These are phyloP conservation scores for Eupithecia exiguata DNA, from an alignment of 2,888 invertebrate species.

Conservation along the genomic window DNA sequence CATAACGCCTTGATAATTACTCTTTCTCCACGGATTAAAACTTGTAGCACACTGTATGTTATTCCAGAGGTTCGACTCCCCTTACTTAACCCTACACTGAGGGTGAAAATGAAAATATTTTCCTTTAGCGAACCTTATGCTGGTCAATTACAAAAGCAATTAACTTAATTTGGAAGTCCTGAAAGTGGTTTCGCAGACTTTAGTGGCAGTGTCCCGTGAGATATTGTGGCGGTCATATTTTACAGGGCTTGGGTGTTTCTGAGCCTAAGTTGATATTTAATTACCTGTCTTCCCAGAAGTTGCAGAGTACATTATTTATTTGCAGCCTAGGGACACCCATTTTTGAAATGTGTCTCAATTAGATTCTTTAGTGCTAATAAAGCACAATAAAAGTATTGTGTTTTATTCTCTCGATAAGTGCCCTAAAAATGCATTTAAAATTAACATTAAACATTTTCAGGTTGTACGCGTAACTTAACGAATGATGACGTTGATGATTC, in stretches of 20 bases:
- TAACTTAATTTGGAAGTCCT: conserved; percentile 75
- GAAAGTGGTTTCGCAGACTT: conserved; percentile 58
- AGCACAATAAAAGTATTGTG: no score
- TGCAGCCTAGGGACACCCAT: no score
- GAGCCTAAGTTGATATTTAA: neutral
- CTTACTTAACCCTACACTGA: conserved; percentile 16
- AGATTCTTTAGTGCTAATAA: no score
- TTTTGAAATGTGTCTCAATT: no score
- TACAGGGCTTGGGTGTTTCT: conserved; percentile 38
- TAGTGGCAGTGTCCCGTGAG: conserved; percentile 62
- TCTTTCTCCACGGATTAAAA: neutral
- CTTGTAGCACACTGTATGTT: neutral
- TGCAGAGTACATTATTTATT: no score
- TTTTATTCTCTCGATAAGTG: no score
- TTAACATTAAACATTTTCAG: no score
- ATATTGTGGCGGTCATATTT: conserved; percentile 53
- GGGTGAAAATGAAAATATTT: conserved; percentile 68
- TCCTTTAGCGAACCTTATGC: conserved; percentile 68
- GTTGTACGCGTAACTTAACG: no score
- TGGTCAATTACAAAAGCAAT: conserved; percentile 76
- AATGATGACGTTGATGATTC: no score
- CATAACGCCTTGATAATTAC: neutral
- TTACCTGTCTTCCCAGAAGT: neutral
- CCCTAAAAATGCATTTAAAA: no score
- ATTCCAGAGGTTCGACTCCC: neutral